These are phyloP conservation scores for Phasia obesa DNA, from an alignment of 2,888 invertebrate species.

Conservation along the genomic window DNA sequence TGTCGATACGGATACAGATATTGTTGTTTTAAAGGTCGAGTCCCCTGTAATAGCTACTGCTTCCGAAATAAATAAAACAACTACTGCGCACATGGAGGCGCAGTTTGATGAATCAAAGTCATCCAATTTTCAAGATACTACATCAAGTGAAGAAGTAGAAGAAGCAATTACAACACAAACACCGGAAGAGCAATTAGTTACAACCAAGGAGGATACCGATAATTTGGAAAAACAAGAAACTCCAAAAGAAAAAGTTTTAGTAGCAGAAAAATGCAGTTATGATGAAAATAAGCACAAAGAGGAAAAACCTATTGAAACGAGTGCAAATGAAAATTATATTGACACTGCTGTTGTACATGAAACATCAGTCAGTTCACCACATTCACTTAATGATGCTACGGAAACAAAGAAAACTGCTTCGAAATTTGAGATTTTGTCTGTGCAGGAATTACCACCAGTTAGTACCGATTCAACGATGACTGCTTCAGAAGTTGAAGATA, in stretches of 20 bases:
- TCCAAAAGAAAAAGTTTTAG: background rate
- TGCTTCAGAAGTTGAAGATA: conserved; percentile 77
- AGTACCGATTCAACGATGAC: conserved; percentile 77
- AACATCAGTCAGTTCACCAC: conserved; percentile 32
- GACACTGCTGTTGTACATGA: background rate
- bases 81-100: conserved; percentile 72
- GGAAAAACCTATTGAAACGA: background rate
- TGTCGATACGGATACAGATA: conserved; percentile 57
- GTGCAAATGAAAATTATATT: conserved; percentile 30
- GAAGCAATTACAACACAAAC: conserved; percentile 3
- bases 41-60: conserved; percentile 35
- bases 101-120: conserved; percentile 66
- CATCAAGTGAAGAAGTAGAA: conserved; percentile 36
- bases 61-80: conserved; percentile 28
- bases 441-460: conserved; percentile 75
- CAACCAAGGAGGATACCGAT: conserved; percentile 12
- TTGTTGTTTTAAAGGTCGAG: conserved; percentile 59
- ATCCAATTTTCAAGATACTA: conserved; percentile 30
- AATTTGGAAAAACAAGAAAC: conserved; percentile 17
- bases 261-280: conserved; percentile 3
- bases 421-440: conserved; percentile 72
- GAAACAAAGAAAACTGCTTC: conserved; percentile 49
- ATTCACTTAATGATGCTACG: conserved; percentile 20
- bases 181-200: background rate
- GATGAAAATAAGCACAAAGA: conserved; percentile 12